A percentile compares a stretch with the other conserved stretches of the same genome.
Evolutionary conservation across 2,888 invertebrate genomes (phyloP).

Genomic region (Drosophila melanocephala): DNA sequence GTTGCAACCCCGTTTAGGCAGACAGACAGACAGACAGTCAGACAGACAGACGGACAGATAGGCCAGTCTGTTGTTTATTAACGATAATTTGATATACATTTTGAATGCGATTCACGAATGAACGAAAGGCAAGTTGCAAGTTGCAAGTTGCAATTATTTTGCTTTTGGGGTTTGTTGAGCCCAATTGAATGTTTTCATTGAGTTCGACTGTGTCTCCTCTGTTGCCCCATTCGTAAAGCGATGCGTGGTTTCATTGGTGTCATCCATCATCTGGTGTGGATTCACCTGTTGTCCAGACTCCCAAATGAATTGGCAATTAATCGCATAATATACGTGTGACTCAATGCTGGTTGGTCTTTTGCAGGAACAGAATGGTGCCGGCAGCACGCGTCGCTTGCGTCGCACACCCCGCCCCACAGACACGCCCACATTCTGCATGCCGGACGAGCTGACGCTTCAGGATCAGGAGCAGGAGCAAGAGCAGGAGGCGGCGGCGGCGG

Average conservation of each 20-base stretch:
- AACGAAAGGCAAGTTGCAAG: slow-evolving; percentile 19
- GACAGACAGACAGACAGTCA: not conserved
- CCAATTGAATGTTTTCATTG: not conserved
- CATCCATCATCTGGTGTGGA: not conserved
- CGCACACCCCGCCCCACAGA: slow-evolving; percentile 73
- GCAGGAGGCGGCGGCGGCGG: not conserved
- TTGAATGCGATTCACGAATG: slow-evolving; percentile 8
- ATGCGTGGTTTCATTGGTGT: not conserved
- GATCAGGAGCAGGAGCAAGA: not conserved
- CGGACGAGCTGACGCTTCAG: slow-evolving; percentile 20
- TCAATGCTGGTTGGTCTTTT: slow-evolving; percentile 3
- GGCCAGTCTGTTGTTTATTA: not conserved
- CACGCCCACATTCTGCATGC: slow-evolving; percentile 24
- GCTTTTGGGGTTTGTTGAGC: not conserved
- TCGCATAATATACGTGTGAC: not conserved
- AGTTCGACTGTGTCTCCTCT: not conserved
- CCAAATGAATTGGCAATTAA: not conserved
- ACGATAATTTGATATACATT: not conserved
- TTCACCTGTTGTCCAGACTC: slow-evolving; percentile 21
- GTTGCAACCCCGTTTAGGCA: not conserved
- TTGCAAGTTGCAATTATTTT: too few species aligned
- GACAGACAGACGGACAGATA: not conserved
- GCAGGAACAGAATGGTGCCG: slow-evolving; percentile 60
- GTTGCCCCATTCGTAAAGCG: too few species aligned
- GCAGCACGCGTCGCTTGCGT: slow-evolving; percentile 71